phyloP scores from a whole-genome alignment of 1,140 invertebrate genomes.

The Macrotrachela quadricornifera region DNA sequence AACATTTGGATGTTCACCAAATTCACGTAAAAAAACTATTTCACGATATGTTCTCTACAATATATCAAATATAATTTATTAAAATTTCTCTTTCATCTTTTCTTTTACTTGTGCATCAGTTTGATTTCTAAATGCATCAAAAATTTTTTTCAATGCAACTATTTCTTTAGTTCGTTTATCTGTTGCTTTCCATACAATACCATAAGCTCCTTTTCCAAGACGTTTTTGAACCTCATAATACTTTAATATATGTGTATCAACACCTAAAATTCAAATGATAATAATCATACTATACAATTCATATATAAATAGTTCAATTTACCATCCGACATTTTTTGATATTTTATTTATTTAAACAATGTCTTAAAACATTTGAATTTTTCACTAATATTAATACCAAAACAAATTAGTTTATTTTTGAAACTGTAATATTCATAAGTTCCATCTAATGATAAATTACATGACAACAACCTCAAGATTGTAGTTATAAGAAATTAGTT shows the following conservation, averaged over 20 bases:
- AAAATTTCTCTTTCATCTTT: background rate
- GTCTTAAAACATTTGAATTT: no score
- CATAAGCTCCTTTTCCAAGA: conserved; percentile 86
- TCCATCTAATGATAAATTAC: no score
- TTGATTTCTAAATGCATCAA: conserved; percentile 77
- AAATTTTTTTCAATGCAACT: conserved; percentile 95
- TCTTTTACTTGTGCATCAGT: conserved; percentile 36
- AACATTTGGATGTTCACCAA: conserved; percentile 80
- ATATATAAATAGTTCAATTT: no score
- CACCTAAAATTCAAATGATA: conserved; percentile 35
- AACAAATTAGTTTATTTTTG: no score
- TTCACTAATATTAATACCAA: no score
- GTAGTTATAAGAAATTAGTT: no score
- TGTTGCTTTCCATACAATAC: conserved; percentile 89
- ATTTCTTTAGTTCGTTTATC: conserved; percentile 61
- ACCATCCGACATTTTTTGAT: no score
- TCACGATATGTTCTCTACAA: conserved; percentile 70
- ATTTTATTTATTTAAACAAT: no score
- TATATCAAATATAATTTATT: background rate
- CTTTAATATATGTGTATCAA: conserved; percentile 61
- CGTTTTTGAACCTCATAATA: conserved; percentile 66
- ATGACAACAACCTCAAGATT: no score
- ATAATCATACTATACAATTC: no score
- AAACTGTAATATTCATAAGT: no score
- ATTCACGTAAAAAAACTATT: conserved; percentile 75